Evolutionary conservation across 2,797 vertebrate genomes (phyloP), one percentile per base, ranked within the genome.

Genomic region (Salarias fasciatus): DNA sequence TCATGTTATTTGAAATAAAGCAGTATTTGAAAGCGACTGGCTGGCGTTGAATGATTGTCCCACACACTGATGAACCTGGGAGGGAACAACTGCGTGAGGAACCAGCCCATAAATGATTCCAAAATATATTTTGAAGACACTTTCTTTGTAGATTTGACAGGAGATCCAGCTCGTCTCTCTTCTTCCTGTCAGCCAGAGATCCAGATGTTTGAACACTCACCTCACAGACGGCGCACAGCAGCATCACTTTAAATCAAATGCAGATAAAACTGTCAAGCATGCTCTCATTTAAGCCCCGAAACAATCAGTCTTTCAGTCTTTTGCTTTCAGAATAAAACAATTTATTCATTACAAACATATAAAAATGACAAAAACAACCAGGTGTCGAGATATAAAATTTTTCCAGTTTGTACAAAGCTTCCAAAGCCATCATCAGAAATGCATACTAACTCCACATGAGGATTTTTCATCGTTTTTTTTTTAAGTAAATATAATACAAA

Each of bases 321-420:
- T 8, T 61, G 60, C 51, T 58, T 83, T 84, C 48, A 69, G 69
- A 86, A 90, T 91, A 89, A 84, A 89, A 82, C 75, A 63, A 80
- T 93, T 91, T 92, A 90, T 92, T 93, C 63, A 76, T 86, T 88
- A 91, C 72, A 90, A 91, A 86, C 86, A 88, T 92, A 90, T 84
- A 92, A 91, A 93, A 92, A 86, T 82, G 71, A 86, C 82, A 89
- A 84, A 75, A 88, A 84, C 78, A 86, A 73, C 54, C 75, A 83
- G 63, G 71, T 85, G 55, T 73, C 61, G 62, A 86, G 66, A 85
- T 89, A 91, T 89, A 91, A 91, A 89, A 91, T 53, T 69, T 24
- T 73, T 89, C 53, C 80, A 87, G 47, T 91, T 89, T 90, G 63
- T 88, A 93, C 87, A 92, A 91, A 91, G 90, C 69, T 57, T 86